Evolutionary conservation across 2,113 vertebrate species (phyloP), one percentile per base, ranked within the genome.

Genomic region (Sturnus vulgaris): DNA sequence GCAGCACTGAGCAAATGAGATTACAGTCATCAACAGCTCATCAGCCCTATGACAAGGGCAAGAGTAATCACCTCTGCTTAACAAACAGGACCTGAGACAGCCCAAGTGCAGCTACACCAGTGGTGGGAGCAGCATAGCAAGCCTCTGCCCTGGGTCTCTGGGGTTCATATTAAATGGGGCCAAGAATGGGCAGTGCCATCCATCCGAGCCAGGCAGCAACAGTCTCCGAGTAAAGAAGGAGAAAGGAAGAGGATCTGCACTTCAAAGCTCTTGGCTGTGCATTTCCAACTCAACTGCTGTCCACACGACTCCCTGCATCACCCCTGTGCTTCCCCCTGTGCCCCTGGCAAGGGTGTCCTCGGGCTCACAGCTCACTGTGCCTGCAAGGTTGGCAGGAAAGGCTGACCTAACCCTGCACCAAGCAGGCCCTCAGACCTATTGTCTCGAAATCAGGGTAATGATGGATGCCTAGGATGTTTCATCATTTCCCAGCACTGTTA

Each of bases 401-500:
- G 87, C 94, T 97, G 95, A 96, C 88, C 96, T 94, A 97, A 82
- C 85, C 88, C 94, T 86, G 90, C 95, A 96, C 79, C 90, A 94
- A 95, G 87, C 28, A 1, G 92, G 90, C 90, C 60, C 60, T 83
- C 87, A 96, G 90, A 95, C 82, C 93, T 93, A 95, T 97, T 97
- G 95, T 97, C 90, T 95, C 28, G 40, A 92, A 93, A 93, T 75
- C 92, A 93, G 95, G 68, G 92, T 94, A 96, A 92, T 94, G 95
- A 95, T 95, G 87, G 93, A 95, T 95, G 90, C 95, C 88, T 92
- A 94, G 97, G 95, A 97, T 96, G 95, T 93, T 94, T 95, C 92
- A 94, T 97, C 96, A 97, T 96, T 96, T 96, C 95, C 96, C 88
- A 95, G 91, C 92, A 96, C 87, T 95, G 93, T 96, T 92, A 95